These are phyloP conservation scores for Glossophaga mutica DNA, from an alignment of 2,797 vertebrate species.

Conservation along the genomic window DNA sequence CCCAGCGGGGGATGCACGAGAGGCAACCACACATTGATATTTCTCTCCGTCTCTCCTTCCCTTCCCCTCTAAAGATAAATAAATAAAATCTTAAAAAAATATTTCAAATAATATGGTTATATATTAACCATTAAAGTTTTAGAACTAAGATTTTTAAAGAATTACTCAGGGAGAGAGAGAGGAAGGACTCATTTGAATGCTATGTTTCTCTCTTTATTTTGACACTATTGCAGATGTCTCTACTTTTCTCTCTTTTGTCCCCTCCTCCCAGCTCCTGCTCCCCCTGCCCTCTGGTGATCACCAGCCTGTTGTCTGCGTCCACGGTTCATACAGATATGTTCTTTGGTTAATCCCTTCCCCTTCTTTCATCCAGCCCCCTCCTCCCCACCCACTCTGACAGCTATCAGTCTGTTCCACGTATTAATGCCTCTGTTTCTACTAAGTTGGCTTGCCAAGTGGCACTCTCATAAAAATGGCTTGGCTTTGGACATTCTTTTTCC, in stretches of 20 bases:
- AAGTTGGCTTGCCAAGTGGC: not conserved
- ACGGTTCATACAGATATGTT: not conserved
- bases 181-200: not conserved
- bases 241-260: not conserved
- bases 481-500: not conserved
- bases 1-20: no score
- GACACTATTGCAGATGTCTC: not conserved
- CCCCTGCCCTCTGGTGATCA: not conserved
- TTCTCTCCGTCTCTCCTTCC: no score
- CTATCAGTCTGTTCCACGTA: not conserved
- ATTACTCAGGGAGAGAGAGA: not conserved
- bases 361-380: not conserved
- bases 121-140: not conserved
- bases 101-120: not conserved
- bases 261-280: not conserved
- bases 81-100: no score
- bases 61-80: no score
- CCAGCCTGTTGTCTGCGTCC: not conserved
- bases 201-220: not conserved
- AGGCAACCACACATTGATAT: no score
- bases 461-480: not conserved
- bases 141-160: not conserved
- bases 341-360: not conserved
- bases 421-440: not conserved
- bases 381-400: not conserved